phyloP scores from a whole-genome alignment of 2,888 invertebrate genomes.

The Operophtera brumata region DNA sequence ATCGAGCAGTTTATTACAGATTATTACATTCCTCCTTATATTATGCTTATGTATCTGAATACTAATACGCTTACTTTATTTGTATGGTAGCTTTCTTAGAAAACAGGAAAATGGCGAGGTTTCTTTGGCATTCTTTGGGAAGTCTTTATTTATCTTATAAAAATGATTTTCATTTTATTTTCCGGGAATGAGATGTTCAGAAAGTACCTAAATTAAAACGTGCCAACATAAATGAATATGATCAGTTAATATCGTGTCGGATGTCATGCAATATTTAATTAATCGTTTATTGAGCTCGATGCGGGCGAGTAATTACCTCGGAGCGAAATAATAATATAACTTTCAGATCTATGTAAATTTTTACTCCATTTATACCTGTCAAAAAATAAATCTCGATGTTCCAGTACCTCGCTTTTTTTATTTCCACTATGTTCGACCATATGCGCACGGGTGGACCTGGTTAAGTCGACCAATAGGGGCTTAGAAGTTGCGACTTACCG shows the following conservation, averaged over 20 bases:
- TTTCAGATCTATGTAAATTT: background rate
- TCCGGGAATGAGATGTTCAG: background rate
- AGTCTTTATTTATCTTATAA: background rate
- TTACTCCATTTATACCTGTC: background rate
- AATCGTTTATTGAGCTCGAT: slow-evolving; percentile 56
- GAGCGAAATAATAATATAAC: slow-evolving; percentile 14
- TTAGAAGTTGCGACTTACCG: too few relatives aligned
- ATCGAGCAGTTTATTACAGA: slow-evolving; percentile 46
- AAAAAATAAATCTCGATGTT: background rate
- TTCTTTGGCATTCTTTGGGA: background rate
- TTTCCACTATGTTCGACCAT: too few relatives aligned
- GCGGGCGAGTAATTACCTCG: slow-evolving; percentile 56
- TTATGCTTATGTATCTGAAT: slow-evolving; percentile 52
- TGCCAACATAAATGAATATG: slow-evolving; percentile 35
- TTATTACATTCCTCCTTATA: slow-evolving; percentile 47
- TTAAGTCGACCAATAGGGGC: too few relatives aligned
- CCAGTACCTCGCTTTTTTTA: background rate
- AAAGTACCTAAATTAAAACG: slow-evolving; percentile 14
- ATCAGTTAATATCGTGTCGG: slow-evolving; percentile 45
- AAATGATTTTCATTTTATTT: background rate
- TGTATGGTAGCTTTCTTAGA: slow-evolving; percentile 4
- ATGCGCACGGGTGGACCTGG: too few relatives aligned
- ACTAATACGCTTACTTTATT: slow-evolving; percentile 40
- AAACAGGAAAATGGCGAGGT: background rate
- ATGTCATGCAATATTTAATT: slow-evolving; percentile 60